Percentiles rank a stretch among this genome's conserved stretches.
phyloP scores from a whole-genome alignment of 2,113 vertebrate genomes.

The Hiodon tergisus region DNA sequence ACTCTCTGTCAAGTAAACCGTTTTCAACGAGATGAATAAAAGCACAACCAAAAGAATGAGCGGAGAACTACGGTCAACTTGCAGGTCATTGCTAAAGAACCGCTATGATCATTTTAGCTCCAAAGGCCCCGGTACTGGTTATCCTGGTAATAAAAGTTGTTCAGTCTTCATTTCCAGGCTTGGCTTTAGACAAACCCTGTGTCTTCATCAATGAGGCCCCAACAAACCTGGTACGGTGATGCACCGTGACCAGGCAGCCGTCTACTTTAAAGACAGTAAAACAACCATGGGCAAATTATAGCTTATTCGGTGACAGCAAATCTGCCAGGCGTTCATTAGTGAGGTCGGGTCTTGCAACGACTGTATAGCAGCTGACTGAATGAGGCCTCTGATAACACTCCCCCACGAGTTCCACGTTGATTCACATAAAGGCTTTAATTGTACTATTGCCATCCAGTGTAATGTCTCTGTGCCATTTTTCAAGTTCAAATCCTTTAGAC shows the following conservation, averaged over 20 bases:
- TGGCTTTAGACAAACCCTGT: background rate
- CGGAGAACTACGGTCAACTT: too few relatives aligned
- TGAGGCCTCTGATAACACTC: conserved; percentile 30
- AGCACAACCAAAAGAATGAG: too few relatives aligned
- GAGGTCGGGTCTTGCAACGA: background rate
- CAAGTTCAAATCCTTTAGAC: conserved; percentile 26
- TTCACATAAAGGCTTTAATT: conserved; percentile 59
- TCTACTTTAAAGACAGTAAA: background rate
- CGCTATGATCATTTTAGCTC: too few relatives aligned
- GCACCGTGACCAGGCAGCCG: conserved; percentile 16
- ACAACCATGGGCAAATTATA: background rate
- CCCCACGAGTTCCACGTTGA: conserved; percentile 52
- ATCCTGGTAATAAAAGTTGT: too few relatives aligned
- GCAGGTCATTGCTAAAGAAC: too few relatives aligned
- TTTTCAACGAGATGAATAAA: too few relatives aligned
- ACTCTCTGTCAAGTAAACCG: too few relatives aligned
- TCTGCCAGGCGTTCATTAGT: conserved; percentile 1
- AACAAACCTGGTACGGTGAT: conserved; percentile 19
- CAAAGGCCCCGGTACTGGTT: too few relatives aligned
- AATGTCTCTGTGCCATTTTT: conserved; percentile 39
- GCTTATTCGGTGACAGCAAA: background rate
- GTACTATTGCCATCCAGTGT: conserved; percentile 67
- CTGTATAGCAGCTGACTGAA: conserved; percentile 19
- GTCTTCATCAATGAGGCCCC: background rate
- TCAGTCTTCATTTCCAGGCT: background rate